Percentiles rank a stretch among this genome's conserved stretches.
phyloP scores from a whole-genome alignment of 2,113 vertebrate genomes.

The Oryzias woworae region DNA sequence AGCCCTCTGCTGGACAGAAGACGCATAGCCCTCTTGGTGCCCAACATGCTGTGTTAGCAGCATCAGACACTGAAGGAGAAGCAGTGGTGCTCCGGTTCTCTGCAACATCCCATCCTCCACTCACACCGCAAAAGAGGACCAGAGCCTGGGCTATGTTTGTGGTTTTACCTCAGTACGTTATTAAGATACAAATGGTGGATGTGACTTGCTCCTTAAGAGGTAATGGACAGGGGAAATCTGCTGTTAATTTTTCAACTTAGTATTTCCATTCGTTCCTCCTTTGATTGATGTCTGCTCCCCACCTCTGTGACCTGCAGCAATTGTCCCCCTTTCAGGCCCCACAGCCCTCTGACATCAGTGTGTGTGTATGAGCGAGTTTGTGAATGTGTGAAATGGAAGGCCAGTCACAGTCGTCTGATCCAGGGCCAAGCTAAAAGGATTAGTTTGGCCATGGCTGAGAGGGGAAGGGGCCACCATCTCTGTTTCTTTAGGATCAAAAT shows the following conservation, averaged over 20 bases:
- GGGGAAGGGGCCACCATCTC: constrained; percentile 38
- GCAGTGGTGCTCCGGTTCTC: constrained; percentile 10
- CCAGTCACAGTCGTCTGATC: constrained; percentile 56
- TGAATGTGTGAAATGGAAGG: constrained; percentile 20
- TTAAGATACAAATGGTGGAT: no score
- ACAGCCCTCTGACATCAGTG: constrained; percentile 18
- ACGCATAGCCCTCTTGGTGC: constrained; percentile 11
- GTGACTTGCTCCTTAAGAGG: no score
- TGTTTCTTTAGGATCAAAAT: constrained; percentile 53
- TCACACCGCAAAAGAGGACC: constrained; percentile 38
- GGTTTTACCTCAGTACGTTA: no score
- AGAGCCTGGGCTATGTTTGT: constrained; percentile 3
- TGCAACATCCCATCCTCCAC: constrained; percentile 6
- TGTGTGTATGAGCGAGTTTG: constrained; percentile 7
- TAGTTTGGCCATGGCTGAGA: constrained; percentile 53
- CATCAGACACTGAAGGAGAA: constrained; percentile 50
- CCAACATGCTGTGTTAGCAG: constrained; percentile 17
- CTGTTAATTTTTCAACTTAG: no score
- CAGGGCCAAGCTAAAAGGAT: constrained; percentile 72
- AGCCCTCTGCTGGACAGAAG: constrained; percentile 65
- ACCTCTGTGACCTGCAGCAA: constrained; percentile 61
- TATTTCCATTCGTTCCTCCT: background rate
- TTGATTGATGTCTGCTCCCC: constrained; percentile 43
- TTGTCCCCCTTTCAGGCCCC: constrained; percentile 60
- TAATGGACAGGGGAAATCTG: no score